Evolutionary conservation across 2,113 vertebrate genomes (phyloP).

Genomic region (Morone saxatilis): DNA sequence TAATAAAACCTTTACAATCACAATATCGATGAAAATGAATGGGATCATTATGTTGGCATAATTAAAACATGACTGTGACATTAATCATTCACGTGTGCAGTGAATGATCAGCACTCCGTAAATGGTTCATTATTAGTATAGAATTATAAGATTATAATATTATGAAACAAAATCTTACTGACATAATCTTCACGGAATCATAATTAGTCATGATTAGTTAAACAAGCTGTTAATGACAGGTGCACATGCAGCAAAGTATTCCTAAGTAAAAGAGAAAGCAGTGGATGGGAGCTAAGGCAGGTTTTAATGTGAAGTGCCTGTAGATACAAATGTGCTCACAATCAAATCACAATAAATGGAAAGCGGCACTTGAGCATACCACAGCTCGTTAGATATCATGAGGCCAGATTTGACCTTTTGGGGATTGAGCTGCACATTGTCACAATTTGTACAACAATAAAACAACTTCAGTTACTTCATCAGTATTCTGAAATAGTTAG

Average conservation of each 20-base stretch:
- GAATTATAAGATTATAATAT: background rate
- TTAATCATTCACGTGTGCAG: background rate
- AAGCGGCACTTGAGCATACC: background rate
- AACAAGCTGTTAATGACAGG: background rate
- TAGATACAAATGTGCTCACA: background rate
- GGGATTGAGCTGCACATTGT: too few relatives aligned
- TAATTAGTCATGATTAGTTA: constrained; percentile 13
- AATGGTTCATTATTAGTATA: background rate
- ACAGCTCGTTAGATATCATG: background rate
- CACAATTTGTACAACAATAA: too few relatives aligned
- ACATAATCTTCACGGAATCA: constrained; percentile 14
- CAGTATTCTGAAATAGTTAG: too few relatives aligned
- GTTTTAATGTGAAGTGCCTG: background rate
- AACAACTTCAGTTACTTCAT: too few relatives aligned
- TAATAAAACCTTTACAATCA: constrained; percentile 21
- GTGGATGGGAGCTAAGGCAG: background rate
- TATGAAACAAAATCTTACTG: background rate
- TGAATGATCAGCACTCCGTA: constrained; percentile 8
- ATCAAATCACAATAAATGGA: background rate
- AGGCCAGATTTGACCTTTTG: too few relatives aligned
- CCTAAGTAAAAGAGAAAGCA: background rate
- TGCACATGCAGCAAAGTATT: background rate
- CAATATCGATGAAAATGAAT: constrained; percentile 2
- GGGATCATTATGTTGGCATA: constrained; percentile 2
- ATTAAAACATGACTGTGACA: constrained; percentile 32